These are phyloP conservation scores for Chloroceryle inda DNA, from an alignment of 2,797 vertebrate species.

Conservation along the genomic window DNA sequence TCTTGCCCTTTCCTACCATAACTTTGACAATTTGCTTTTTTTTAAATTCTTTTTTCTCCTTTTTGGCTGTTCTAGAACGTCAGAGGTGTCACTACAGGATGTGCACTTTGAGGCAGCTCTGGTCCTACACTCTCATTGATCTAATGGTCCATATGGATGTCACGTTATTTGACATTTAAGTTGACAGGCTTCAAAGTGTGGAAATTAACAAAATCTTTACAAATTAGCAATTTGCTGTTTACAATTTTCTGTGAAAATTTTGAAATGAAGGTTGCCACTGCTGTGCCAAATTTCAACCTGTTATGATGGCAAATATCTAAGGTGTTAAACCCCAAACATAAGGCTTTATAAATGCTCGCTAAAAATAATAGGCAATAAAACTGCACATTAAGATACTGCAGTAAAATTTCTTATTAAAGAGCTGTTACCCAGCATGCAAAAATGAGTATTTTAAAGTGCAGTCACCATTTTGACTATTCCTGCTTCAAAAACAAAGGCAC, in stretches of 20 bases:
- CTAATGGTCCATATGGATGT: conserved; percentile 71
- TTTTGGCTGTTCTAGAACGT: conserved; percentile 53
- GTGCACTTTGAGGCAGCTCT: conserved; percentile 61
- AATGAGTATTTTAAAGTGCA: conserved; percentile 3
- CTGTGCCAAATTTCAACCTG: conserved; percentile 64
- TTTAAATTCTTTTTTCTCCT: not conserved
- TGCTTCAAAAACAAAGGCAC: not conserved
- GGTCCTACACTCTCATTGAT: conserved; percentile 47
- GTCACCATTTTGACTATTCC: not conserved
- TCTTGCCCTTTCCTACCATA: conserved; percentile 42
- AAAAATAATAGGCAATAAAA: conserved; percentile 75
- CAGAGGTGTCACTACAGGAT: conserved; percentile 43
- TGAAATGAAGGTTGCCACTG: conserved; percentile 56
- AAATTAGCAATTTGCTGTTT: conserved; percentile 58
- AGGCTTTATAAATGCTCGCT: conserved; percentile 59
- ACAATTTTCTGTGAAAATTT: conserved; percentile 57
- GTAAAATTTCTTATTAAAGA: conserved; percentile 52
- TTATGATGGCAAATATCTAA: conserved; percentile 54
- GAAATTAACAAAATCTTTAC: conserved; percentile 60
- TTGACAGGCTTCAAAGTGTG: conserved; percentile 49
- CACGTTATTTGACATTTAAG: conserved; percentile 61
- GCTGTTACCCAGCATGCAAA: conserved; percentile 36
- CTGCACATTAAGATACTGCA: conserved; percentile 27
- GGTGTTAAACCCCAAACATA: conserved; percentile 64
- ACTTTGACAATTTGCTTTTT: conserved; percentile 28